phyloP scores from a whole-genome alignment of 2,797 vertebrate genomes.

The Australoheros facetus region DNA sequence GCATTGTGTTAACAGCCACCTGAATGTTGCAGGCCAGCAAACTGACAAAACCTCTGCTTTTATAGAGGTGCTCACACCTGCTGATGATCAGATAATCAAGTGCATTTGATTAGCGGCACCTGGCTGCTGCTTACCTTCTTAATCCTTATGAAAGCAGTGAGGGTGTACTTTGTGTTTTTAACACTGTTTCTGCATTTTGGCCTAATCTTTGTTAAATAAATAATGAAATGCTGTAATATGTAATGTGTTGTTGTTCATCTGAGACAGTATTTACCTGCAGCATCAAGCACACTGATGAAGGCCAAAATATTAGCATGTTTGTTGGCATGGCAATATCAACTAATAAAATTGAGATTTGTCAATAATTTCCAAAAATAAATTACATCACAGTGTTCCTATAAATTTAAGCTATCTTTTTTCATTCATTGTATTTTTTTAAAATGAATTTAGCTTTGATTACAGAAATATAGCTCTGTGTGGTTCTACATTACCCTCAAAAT shows the following conservation, averaged over 20 bases:
- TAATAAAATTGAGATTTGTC: background rate
- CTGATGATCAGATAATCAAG: background rate
- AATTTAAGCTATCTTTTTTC: background rate
- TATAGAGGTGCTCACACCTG: background rate
- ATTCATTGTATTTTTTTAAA: background rate
- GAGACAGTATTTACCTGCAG: too few species aligned
- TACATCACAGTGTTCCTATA: background rate
- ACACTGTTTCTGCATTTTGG: background rate
- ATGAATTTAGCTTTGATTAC: background rate
- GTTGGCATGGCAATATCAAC: background rate
- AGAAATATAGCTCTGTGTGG: background rate
- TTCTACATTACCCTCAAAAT: background rate
- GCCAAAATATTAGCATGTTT: background rate
- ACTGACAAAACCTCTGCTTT: background rate
- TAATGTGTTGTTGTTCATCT: background rate
- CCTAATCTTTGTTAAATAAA: background rate
- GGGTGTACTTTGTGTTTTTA: background rate
- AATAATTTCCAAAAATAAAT: background rate
- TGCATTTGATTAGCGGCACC: background rate
- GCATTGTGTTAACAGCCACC: background rate
- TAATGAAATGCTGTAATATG: background rate
- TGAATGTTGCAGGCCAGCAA: background rate
- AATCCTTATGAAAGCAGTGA: background rate
- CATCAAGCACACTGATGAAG: background rate
- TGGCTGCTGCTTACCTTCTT: background rate